A percentile compares a stretch with the other conserved stretches of the same genome.
Evolutionary conservation across 53 echinoderm and acorn worm species (phyloP).

Genomic region (Astropecten irregularis): DNA sequence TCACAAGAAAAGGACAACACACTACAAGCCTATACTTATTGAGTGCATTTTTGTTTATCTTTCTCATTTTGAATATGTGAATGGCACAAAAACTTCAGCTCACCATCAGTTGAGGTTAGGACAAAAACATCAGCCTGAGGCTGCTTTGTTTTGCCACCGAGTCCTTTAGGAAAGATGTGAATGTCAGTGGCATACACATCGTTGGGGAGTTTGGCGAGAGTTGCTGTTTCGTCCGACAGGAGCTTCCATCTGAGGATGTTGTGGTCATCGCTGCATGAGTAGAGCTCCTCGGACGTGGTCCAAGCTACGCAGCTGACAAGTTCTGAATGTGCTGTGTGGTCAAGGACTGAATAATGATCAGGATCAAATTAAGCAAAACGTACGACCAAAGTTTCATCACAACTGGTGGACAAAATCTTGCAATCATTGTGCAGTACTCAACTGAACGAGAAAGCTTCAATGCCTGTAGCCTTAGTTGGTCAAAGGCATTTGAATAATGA

Average conservation of each 20-base stretch:
- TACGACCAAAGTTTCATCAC: neutral
- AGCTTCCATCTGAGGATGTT: conserved; percentile 95
- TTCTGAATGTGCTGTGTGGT: conserved; percentile 89
- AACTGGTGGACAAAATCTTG: too few species aligned
- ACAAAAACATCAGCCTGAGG: conserved; percentile 93
- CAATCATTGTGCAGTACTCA: neutral
- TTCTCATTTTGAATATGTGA: too few species aligned
- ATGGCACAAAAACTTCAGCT: too few species aligned
- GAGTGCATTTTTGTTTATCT: too few species aligned
- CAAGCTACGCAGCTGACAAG: conserved; percentile 97
- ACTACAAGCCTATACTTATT: too few species aligned
- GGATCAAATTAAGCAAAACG: neutral
- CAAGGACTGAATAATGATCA: too few species aligned
- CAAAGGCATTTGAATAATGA: too few species aligned
- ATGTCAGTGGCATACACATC: conserved; percentile 98
- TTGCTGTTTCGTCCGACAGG: conserved; percentile 89
- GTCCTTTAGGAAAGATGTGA: conserved; percentile 91
- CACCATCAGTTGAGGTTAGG: conserved; percentile 95
- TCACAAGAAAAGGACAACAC: too few species aligned
- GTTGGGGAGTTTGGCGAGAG: conserved; percentile 86
- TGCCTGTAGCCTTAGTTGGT: neutral
- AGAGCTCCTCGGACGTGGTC: conserved; percentile 97
- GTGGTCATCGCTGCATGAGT: conserved; percentile 98
- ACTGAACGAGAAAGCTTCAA: neutral
- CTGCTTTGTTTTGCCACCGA: conserved; percentile 92